A percentile compares a stretch with the other conserved stretches of the same genome.
Conservation (phyloP, 2,888 invertebrate genomes). For the Polyommatus iphigenia region DNA sequence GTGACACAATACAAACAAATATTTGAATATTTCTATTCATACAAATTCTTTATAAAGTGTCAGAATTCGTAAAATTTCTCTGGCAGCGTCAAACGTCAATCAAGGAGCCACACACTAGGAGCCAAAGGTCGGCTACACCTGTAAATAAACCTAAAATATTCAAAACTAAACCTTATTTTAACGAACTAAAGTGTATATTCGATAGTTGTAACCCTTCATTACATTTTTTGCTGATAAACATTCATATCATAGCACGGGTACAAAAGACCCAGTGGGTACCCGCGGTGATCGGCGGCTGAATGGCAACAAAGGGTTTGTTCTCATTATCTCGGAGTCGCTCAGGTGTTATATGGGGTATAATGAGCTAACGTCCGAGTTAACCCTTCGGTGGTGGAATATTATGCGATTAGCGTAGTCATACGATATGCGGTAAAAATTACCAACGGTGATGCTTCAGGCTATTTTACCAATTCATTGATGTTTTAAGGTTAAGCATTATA, state of each 20-base stretch:
- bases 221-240: conserved; percentile 66
- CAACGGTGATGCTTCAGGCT: background rate
- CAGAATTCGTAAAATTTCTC: conserved; percentile 65
- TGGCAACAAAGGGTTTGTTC: conserved; percentile 69
- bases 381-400: background rate
- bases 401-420: background rate
- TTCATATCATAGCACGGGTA: conserved; percentile 72
- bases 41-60: conserved; percentile 20
- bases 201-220: background rate
- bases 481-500: background rate
- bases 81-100: conserved; percentile 72
- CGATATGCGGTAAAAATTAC: background rate
- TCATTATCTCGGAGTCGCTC: conserved; percentile 71
- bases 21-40: conserved; percentile 28
- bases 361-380: conserved; percentile 48
- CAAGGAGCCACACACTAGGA: conserved; percentile 68
- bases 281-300: conserved; percentile 73
- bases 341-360: conserved; percentile 74
- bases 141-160: conserved; percentile 43
- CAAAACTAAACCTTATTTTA: conserved; percentile 46
- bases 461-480: background rate
- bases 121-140: conserved; percentile 66
- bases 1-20: conserved; percentile 18
- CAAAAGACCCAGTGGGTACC: conserved; percentile 66
- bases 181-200: conserved; percentile 43